A percentile compares a stretch with the other conserved stretches of the same genome.
Conservation (phyloP, 2,113 vertebrate genomes). For the Perognathus longimembris region DNA sequence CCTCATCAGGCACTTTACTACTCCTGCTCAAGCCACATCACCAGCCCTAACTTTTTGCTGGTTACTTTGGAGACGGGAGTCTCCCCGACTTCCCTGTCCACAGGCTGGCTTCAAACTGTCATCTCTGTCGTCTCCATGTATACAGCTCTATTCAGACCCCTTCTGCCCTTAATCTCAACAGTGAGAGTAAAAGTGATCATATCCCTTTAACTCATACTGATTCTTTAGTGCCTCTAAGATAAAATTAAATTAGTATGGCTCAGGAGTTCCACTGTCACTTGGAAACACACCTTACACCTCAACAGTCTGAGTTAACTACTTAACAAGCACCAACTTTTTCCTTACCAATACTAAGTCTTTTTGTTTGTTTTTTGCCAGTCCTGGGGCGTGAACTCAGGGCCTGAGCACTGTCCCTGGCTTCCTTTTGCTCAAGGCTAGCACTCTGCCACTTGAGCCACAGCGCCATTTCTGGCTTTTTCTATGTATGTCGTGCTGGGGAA, state of each 20-base stretch:
- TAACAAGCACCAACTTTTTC: background rate
- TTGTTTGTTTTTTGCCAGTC: too few species aligned
- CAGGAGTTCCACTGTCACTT: background rate
- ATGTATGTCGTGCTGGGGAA: too few species aligned
- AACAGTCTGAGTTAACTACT: background rate
- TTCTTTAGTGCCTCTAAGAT: background rate
- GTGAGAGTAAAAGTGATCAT: background rate
- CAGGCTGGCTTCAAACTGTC: too few species aligned
- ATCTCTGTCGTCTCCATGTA: background rate
- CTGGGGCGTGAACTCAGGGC: too few species aligned
- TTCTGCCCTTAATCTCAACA: background rate
- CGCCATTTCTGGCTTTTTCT: too few species aligned
- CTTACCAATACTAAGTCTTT: too few species aligned
- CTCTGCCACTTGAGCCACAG: too few species aligned
- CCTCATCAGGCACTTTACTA: background rate
- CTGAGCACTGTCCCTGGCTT: too few species aligned
- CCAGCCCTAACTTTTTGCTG: background rate
- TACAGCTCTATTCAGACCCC: background rate
- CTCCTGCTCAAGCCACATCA: background rate
- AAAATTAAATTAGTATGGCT: background rate
- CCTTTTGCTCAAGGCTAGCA: too few species aligned
- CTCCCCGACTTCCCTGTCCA: background rate
- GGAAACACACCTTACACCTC: background rate
- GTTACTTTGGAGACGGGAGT: too few species aligned
- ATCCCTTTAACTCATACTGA: background rate